phyloP scores from a whole-genome alignment of 2,888 invertebrate genomes.

The Phaedon cochleariae region DNA sequence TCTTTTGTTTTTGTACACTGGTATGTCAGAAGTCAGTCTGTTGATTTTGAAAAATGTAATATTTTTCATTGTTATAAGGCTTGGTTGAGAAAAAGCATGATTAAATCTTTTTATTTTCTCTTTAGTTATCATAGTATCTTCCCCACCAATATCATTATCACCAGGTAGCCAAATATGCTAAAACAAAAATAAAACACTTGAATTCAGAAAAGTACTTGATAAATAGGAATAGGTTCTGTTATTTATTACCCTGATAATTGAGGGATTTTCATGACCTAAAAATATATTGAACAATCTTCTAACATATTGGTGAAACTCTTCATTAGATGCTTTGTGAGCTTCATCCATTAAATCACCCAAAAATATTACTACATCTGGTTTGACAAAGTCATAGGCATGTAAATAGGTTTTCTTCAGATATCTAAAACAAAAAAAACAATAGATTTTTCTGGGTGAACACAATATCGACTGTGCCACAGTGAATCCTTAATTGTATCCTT shows the following conservation, averaged over 20 bases:
- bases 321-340: conserved; percentile 78
- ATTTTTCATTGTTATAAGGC: conserved; percentile 69
- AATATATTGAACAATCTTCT: conserved; percentile 77
- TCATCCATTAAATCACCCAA: conserved; percentile 96
- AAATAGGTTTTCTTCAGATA: conserved; percentile 83
- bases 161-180: conserved; percentile 90
- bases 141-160: conserved; percentile 98
- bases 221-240: too few species aligned
- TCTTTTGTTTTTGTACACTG: conserved; percentile 64
- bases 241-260: conserved; percentile 52
- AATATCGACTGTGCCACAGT: too few species aligned
- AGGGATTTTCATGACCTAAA: conserved; percentile 56
- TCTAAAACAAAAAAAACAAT: conserved; percentile 63
- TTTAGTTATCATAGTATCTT: conserved; percentile 75
- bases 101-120: conserved; percentile 77
- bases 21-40: conserved; percentile 71
- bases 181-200: conserved; percentile 20
- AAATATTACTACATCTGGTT: conserved; percentile 88
- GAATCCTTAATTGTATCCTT: too few species aligned
- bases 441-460: too few species aligned
- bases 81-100: conserved; percentile 76
- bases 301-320: conserved; percentile 78
- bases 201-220: background rate
- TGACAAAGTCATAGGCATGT: conserved; percentile 72
- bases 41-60: conserved; percentile 80